phyloP scores from a whole-genome alignment of 2,113 vertebrate species.

The Aegypius monachus region DNA sequence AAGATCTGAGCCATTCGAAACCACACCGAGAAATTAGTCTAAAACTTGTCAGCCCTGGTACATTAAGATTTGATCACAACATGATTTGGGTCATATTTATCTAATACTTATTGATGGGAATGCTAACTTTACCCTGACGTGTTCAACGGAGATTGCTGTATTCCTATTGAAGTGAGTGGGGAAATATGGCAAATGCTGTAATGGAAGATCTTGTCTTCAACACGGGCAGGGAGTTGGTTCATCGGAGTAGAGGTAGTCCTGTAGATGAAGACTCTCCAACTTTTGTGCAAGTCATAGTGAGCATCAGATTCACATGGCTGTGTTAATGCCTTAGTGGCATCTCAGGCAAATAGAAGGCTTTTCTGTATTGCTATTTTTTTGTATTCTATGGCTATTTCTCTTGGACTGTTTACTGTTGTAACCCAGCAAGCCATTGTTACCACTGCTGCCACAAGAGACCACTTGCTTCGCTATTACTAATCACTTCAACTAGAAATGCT shows the following conservation, averaged over 20 bases:
- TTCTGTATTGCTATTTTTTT: not conserved
- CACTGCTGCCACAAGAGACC: not conserved
- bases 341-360: not conserved
- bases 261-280: not conserved
- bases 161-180: not conserved
- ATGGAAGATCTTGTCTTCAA: not conserved
- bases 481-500: not conserved
- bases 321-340: not conserved
- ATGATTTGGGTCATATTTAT: no score
- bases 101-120: no score
- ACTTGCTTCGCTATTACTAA: not conserved
- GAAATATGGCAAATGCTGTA: not conserved
- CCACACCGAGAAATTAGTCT: not conserved
- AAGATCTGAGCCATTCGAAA: not conserved
- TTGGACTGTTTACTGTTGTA: not conserved
- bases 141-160: not conserved
- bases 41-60: not conserved
- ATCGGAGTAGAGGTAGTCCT: not conserved
- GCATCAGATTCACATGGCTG: not conserved
- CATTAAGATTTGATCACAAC: not conserved
- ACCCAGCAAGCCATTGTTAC: not conserved
- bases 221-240: not conserved
- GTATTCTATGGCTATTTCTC: not conserved
- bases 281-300: not conserved
- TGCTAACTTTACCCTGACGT: no score